Evolutionary conservation across 92 coral and sea anemone species (phyloP).

Genomic region (Ricordea florida): DNA sequence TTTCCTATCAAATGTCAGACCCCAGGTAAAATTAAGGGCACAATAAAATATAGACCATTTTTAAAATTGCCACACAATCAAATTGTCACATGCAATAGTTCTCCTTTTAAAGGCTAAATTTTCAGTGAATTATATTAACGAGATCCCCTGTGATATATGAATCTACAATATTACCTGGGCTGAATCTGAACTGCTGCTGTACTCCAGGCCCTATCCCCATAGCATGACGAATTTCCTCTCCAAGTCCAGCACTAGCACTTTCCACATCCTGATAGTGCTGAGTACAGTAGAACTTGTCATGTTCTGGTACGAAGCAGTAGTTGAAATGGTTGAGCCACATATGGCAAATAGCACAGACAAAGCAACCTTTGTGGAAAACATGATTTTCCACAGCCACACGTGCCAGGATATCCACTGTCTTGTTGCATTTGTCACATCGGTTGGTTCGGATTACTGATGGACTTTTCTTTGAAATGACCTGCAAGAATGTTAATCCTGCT

Average conservation of each 20-base stretch:
- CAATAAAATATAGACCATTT: too few relatives aligned
- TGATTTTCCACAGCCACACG: conserved; percentile 89
- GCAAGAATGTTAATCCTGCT: background rate
- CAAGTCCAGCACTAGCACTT: conserved; percentile 79
- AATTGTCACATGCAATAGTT: too few relatives aligned
- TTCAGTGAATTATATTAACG: too few relatives aligned
- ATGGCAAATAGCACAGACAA: conserved; percentile 89
- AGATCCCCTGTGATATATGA: too few relatives aligned
- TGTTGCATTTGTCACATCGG: conserved; percentile 77
- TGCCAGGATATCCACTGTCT: conserved; percentile 70
- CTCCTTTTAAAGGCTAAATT: too few relatives aligned
- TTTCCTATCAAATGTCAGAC: too few relatives aligned
- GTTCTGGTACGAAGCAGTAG: conserved; percentile 95
- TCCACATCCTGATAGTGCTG: conserved; percentile 94
- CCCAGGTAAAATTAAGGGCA: too few relatives aligned
- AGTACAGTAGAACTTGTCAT: conserved; percentile 93
- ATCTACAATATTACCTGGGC: too few relatives aligned
- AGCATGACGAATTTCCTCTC: conserved; percentile 76
- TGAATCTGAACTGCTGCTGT: conserved; percentile 79
- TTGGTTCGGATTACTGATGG: conserved; percentile 40
- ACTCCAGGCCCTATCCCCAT: conserved; percentile 95
- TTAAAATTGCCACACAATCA: too few relatives aligned
- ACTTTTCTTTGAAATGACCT: background rate
- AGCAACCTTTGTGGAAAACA: conserved; percentile 88
- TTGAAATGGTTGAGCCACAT: conserved; percentile 87